Conservation (phyloP, 2,797 vertebrate genomes). For the Gouania willdenowi region DNA sequence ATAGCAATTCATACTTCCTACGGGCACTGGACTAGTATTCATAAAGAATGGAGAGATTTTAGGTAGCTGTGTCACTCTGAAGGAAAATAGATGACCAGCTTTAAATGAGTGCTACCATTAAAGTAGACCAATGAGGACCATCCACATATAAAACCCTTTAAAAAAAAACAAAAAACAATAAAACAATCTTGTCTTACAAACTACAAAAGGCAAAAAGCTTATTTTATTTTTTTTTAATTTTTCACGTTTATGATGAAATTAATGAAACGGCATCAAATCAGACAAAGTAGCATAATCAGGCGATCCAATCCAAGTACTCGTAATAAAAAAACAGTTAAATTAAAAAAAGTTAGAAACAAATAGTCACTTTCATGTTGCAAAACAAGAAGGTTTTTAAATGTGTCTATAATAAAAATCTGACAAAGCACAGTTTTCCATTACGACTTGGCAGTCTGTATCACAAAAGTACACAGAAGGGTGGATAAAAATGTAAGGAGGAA, state of each 20-base stretch:
- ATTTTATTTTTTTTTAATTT: too few relatives aligned
- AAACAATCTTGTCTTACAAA: too few relatives aligned
- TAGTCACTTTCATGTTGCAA: conserved; percentile 49
- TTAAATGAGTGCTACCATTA: too few relatives aligned
- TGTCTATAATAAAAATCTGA: conserved; percentile 59
- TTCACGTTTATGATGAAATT: conserved; percentile 80
- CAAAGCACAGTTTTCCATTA: conserved; percentile 60
- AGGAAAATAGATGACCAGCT: too few relatives aligned
- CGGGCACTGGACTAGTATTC: too few relatives aligned
- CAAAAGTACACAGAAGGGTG: conserved; percentile 52
- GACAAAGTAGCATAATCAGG: conserved; percentile 70
- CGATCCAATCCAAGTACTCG: conserved; percentile 59
- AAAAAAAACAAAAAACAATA: too few relatives aligned
- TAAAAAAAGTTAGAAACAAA: conserved; percentile 69
- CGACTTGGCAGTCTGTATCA: conserved; percentile 63
- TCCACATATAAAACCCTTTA: too few relatives aligned
- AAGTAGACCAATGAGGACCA: too few relatives aligned
- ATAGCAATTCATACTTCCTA: too few relatives aligned
- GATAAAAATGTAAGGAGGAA: conserved; percentile 19
- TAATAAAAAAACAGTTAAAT: conserved; percentile 57
- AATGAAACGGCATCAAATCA: conserved; percentile 58
- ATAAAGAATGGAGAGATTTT: too few relatives aligned
- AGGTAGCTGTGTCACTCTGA: too few relatives aligned
- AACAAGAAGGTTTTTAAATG: conserved; percentile 42
- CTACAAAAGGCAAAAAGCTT: background rate